Evolutionary conservation across 1,140 invertebrate species (phyloP).

Genomic region (Penaeus japonicus): DNA sequence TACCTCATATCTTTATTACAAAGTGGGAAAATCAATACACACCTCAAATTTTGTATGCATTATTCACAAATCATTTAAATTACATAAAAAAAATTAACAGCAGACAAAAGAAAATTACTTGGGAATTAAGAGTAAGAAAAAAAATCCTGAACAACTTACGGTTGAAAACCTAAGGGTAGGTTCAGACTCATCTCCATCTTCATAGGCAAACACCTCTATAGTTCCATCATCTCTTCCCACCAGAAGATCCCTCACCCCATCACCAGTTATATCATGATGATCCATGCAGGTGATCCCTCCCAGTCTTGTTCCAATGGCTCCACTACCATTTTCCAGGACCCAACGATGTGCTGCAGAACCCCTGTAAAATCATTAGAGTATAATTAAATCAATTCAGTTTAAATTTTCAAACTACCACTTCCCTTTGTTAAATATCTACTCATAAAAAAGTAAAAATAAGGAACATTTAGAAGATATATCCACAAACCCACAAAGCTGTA

Average conservation of each 20-base stretch:
- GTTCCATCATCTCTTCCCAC: constrained; percentile 74
- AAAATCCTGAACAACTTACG: constrained; percentile 61
- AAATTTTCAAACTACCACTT: not conserved
- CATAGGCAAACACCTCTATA: constrained; percentile 71
- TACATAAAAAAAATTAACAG: not conserved
- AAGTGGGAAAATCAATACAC: too few species aligned
- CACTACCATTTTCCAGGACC: constrained; percentile 60
- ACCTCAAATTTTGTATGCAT: too few species aligned
- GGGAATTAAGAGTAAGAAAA: constrained; percentile 3
- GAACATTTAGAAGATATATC: too few species aligned
- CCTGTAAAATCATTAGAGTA: constrained; percentile 12
- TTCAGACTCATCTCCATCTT: constrained; percentile 72
- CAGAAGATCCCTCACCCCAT: constrained; percentile 73
- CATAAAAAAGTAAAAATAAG: not conserved
- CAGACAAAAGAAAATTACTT: not conserved
- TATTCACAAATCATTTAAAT: not conserved
- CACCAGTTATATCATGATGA: constrained; percentile 74
- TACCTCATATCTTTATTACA: too few species aligned
- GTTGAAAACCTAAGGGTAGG: constrained; percentile 66
- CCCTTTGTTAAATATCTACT: not conserved
- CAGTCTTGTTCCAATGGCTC: constrained; percentile 67
- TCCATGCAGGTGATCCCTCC: constrained; percentile 73
- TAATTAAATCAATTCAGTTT: not conserved
- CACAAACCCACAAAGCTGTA: too few species aligned
- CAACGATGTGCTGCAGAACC: constrained; percentile 55